Evolutionary conservation across 2,797 vertebrate genomes (phyloP).

Genomic region (Thalassophryne amazonica): DNA sequence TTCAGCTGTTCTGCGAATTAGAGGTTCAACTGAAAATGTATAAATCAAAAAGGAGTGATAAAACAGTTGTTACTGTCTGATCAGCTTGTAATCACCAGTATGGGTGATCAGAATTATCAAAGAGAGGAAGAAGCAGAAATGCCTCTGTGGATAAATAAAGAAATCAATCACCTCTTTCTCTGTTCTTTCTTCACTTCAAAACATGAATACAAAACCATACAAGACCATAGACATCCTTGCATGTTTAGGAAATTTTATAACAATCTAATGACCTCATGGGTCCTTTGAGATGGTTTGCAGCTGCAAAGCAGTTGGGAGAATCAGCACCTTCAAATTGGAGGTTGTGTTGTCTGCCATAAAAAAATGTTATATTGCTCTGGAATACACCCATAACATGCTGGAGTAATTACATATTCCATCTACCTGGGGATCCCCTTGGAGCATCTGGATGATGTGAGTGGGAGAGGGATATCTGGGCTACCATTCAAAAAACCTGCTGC

Average conservation of each 20-base stretch:
- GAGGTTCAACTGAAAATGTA: background rate
- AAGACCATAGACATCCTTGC: background rate
- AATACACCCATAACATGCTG: too few relatives aligned
- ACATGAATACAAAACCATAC: background rate
- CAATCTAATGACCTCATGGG: background rate
- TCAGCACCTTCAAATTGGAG: too few relatives aligned
- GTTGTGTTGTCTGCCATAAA: too few relatives aligned
- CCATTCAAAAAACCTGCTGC: too few relatives aligned
- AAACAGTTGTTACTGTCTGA: background rate
- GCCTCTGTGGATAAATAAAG: conserved; percentile 2
- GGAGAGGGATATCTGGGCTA: too few relatives aligned
- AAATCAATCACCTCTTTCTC: conserved; percentile 21
- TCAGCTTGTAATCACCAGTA: conserved; percentile 1
- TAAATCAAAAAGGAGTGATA: background rate
- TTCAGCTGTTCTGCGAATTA: too few relatives aligned
- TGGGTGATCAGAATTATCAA: background rate
- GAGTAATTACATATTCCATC: too few relatives aligned
- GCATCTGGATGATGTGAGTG: too few relatives aligned
- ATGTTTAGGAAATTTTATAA: background rate
- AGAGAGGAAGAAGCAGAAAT: conserved; percentile 2
- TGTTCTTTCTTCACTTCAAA: background rate
- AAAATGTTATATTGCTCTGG: too few relatives aligned
- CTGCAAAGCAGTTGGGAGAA: too few relatives aligned
- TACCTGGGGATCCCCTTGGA: too few relatives aligned
- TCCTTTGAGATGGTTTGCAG: too few relatives aligned